Evolutionary conservation across 1,140 invertebrate genomes (phyloP), one percentile per base, ranked within the genome.

Genomic region (Nymphalis io): DNA sequence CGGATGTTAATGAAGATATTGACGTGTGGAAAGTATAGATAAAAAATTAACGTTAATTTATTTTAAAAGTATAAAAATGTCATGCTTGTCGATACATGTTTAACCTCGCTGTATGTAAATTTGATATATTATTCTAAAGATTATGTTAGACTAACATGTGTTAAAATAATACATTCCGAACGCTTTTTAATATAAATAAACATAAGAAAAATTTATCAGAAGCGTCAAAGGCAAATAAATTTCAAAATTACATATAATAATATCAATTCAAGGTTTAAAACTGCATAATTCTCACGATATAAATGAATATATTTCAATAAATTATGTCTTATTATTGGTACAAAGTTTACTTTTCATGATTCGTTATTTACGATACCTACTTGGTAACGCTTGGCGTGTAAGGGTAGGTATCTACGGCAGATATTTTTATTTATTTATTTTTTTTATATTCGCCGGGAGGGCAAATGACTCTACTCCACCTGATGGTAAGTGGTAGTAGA

Each of bases 261-360:
- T 60, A 62, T 67, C 70, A 62, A 38, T 33, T 44, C 33, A 18
- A 60, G 53, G 65, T 68, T 53, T 62, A 44, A 33, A 48, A 60
- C 62, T 68, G 66, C 48, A 66, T 60, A 63, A 57, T 76, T 70
- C 65, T 57, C 68, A 70, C 68, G 57, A 20, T 60, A 33, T 58
- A 60, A 46, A 65, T 67, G 58, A 55, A 39, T 65, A 68, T 40
- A 67, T 73, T 69, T 68, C 53, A 61, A 72, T 75, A 57, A 68
- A 66, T 68, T 66, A 66, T 72, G 39, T 33, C 5, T 15, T 23
- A 27, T 13, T 55, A 27, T 55, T 13, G 51, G 15, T 27, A 5
- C 51, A 5, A 27, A 10, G 21, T 55, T 27, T 11, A 6, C 27
- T 55, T 55, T 55, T 23, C 16, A 27, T 13, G 0, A 27, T 23